Base-by-base conservation (phyloP, 2,113 vertebrate species). In the Colistium nudipinnis region DNA sequence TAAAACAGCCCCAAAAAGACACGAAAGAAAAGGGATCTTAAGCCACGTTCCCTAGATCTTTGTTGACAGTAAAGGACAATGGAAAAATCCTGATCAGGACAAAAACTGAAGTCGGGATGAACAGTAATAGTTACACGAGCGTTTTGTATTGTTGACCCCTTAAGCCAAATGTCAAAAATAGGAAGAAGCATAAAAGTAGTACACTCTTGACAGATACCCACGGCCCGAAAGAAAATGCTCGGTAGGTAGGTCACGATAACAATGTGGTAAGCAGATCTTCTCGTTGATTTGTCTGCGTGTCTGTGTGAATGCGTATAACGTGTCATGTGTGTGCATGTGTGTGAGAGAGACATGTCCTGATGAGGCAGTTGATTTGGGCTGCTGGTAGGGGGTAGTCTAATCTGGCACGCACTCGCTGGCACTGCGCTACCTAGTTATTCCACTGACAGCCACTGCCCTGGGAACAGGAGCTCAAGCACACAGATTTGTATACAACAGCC, bases 311-410 rank as follows among this genome's bases (percentile, higher is more conserved):
- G 51, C 25, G 25, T 71, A 43, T 51, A 22, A 45, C 48, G 27
- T 59, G 57, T 44, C 43, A n/a, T 57, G 57, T 53, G 44, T 74
- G 48, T 43, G 16, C 17, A 17, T 59, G 14, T 28, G 69, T 71
- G 71, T 31, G 62, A 25, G 33, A 33, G 71, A 38, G 54, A 72
- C 68, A 61, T 74, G 78, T 78, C 77, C 82, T 57, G 73, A 85
- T 80, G 83, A 88, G 81, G 74, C 78, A 59, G 65, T 82, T 78
- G 88, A 88, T 87, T 85, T 75, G 80, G 81, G 70, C 71, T 77
- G 85, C 82, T 87, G 75, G 88, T 86, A 66, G 88, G 86, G 87
- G 87, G 85, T 89, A 75, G 77, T 83, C 66, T 89, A 91, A 91
- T 90, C 89, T 76, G 66, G 76, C 88, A 90, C 73, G 74, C 85